Evolutionary conservation across 1,140 invertebrate species (phyloP).

Genomic region (Pteromalus puparum): DNA sequence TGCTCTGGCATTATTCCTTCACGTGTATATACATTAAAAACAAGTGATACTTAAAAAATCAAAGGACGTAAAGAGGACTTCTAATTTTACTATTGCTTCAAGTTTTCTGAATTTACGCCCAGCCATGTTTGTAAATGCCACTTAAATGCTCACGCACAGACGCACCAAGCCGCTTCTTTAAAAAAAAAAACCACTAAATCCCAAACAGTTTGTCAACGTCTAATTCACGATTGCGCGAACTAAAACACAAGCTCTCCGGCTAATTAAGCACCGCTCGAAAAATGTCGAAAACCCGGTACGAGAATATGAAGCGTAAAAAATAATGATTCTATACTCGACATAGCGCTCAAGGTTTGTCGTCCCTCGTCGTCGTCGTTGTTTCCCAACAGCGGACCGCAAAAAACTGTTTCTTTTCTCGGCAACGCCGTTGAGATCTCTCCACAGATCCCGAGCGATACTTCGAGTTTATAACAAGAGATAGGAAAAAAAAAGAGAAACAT

Average conservation of each 20-base stretch:
- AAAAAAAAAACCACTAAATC: too few relatives aligned
- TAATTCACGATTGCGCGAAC: not conserved
- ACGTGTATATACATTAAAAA: not conserved
- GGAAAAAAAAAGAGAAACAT: not conserved
- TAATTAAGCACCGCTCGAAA: not conserved
- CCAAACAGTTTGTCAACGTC: not conserved
- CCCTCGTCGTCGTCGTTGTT: not conserved
- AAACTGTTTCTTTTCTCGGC: not conserved
- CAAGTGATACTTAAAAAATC: not conserved
- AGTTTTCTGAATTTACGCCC: too few relatives aligned
- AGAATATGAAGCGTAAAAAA: not conserved
- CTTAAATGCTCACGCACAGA: too few relatives aligned
- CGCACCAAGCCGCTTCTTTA: too few relatives aligned
- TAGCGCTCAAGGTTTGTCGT: slow-evolving; percentile 20
- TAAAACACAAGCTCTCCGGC: not conserved
- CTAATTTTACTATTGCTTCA: not conserved
- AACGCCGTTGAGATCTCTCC: not conserved
- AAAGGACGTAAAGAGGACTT: not conserved
- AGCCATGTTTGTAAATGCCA: too few relatives aligned
- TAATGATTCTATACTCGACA: slow-evolving; percentile 2
- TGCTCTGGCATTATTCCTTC: not conserved
- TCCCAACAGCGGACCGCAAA: slow-evolving; percentile 5
- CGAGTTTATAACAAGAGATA: not conserved
- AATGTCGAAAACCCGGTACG: not conserved
- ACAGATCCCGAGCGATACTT: not conserved